Base-by-base conservation (phyloP, 1,140 invertebrate species). In the silkworm (Bombyx mori) region DNA sequence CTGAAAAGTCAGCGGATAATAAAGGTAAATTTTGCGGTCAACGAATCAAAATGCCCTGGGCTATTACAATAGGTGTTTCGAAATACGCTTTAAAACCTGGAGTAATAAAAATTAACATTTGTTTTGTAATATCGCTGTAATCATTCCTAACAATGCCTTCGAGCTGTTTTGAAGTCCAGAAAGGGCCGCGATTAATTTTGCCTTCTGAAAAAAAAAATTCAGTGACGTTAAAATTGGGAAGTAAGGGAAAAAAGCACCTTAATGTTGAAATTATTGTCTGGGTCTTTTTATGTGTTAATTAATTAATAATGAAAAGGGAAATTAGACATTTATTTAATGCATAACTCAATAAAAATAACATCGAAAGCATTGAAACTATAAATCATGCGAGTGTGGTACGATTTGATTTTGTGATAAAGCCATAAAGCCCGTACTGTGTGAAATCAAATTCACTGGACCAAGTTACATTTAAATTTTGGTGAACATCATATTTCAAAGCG, bases 41-140 rank as follows among this genome's bases (percentile, higher is more conserved):
- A 50, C 42, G 58, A 61, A 54, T 61, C 62, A 59, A 68, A 68
- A 68, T 61, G 54, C 59, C 61, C 56, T 61, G 58, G 47, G 61
- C 65, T 65, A 66, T 61, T 67, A 74, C 61, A 69, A 79, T 62
- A 62, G 73, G 69, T 75, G 68, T 69, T 74, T 56, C 69, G 75
- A 82, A 75, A 68, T 75, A 68, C 68, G 65, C 68, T 68, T 61
- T 71, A 73, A 35, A 35, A 35, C 4, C 80, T 77, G 66, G 69
- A 65, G 63, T 77, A 79, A 81, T 86, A 81, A 75, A 79, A 82
- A 83, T 81, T 82, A 82, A 83, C 72, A 83, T 86, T 81, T 77
- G 65, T 75, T 66, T 73, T 73, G 71, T 79, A 73, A 77, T 82
- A 79, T 71, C 73, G 69, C 76, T 76, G 71, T 81, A 82, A 83